Conservation (phyloP, 2,888 invertebrate species). For the Cosmia pyralina region DNA sequence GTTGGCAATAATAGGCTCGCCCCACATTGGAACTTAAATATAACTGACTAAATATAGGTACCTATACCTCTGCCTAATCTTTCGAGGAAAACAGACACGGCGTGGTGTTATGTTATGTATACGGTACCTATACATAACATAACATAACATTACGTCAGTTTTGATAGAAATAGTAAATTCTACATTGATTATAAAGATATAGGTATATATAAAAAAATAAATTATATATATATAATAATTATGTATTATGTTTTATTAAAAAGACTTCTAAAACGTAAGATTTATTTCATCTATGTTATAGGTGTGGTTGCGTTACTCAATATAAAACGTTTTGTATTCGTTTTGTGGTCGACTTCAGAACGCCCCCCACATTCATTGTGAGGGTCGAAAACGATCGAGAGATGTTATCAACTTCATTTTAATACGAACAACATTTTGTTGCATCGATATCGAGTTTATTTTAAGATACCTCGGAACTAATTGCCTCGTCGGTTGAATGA, state of each 20-base stretch:
- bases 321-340: conserved; percentile 73
- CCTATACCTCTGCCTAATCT: not conserved
- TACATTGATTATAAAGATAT: too few species aligned
- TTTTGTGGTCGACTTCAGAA: conserved; percentile 75
- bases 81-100: not conserved
- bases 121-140: too few species aligned
- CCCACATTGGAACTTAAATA: not conserved
- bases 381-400: conserved; percentile 70
- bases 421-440: conserved; percentile 79
- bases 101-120: not conserved
- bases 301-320: conserved; percentile 63
- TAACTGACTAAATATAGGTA: not conserved
- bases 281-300: conserved; percentile 58
- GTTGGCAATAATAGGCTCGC: not conserved
- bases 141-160: not conserved
- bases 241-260: conserved; percentile 26
- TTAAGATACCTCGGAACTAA: conserved; percentile 78
- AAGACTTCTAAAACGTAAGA: conserved; percentile 42
- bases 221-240: too few species aligned
- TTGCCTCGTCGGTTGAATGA: conserved; percentile 77
- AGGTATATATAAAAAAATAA: too few species aligned
- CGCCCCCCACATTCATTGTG: conserved; percentile 78
- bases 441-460: conserved; percentile 78
- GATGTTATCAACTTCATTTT: conserved; percentile 81
- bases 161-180: not conserved